A percentile compares a stretch with the other conserved stretches of the same genome.
These are phyloP conservation scores for Himalopsyche tibetana DNA, from an alignment of 2,888 invertebrate species.

Conservation along the genomic window DNA sequence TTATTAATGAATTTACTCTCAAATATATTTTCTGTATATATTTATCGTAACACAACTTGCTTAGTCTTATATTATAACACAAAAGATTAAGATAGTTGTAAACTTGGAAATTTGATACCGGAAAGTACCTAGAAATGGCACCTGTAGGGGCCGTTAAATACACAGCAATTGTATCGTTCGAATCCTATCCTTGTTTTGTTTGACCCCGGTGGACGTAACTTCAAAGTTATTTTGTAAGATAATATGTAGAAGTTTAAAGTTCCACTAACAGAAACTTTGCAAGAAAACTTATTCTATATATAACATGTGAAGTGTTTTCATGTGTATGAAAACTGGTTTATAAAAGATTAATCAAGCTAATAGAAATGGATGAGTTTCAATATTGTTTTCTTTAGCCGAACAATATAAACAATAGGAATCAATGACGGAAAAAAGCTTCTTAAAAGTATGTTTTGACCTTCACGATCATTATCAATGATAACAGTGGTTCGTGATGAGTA, in stretches of 20 bases:
- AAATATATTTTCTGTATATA: too few relatives aligned
- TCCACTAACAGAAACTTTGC: background rate
- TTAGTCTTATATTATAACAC: background rate
- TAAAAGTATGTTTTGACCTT: too few relatives aligned
- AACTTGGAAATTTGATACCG: slow-evolving; percentile 3
- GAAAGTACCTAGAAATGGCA: slow-evolving; percentile 8
- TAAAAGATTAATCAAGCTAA: background rate
- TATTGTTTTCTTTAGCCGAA: too few relatives aligned
- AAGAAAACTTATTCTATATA: slow-evolving; percentile 6
- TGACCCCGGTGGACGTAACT: slow-evolving; percentile 17
- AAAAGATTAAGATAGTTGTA: slow-evolving; percentile 7
- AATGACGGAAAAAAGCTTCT: too few relatives aligned
- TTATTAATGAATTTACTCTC: too few relatives aligned
- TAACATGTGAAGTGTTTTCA: background rate
- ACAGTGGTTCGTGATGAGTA: too few relatives aligned
- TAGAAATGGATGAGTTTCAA: background rate
- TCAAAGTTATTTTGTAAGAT: slow-evolving; percentile 3
- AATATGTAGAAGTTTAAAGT: slow-evolving; percentile 2
- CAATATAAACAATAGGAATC: too few relatives aligned
- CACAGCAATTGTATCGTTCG: slow-evolving; percentile 25
- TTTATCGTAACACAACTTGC: background rate
- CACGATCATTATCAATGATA: too few relatives aligned
- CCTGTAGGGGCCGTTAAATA: slow-evolving; percentile 29
- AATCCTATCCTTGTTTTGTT: slow-evolving; percentile 27
- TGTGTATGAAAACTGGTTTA: background rate